Base-by-base conservation (phyloP, 2,888 invertebrate species). In the Clunio marinus region DNA sequence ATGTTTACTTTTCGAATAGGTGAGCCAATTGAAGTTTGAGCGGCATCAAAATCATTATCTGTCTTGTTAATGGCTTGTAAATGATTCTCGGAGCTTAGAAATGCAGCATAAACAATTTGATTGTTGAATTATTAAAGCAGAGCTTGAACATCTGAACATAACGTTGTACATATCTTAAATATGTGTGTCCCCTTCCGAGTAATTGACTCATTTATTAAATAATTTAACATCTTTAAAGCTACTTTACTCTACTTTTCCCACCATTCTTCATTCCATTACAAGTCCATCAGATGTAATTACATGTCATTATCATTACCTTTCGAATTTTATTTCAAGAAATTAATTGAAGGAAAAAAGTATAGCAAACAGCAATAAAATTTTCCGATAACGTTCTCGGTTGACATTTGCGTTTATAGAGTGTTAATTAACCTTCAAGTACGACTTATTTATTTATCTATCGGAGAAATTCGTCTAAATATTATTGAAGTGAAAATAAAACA, bases 261-360 rank as follows among this genome's bases (percentile, higher is more conserved):
- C 51, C 17, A 8, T 51, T 51, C 27, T 22, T 2, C 4, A 8
- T 22, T 7, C 24, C 22, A 5, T 55, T 22, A 7, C 55, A 17
- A n/a, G n/a, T 55, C 55, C 55, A 55, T 22, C 55, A 57, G 57
- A 57, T 57, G 57, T 57, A 57, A 57, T 27, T 57, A 57, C 57
- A 2, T 22, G 10, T 57, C 25, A 20, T 57, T 57, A 57, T 57
- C 57, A 57, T 57, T 57, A 57, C 8, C 25, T 57, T 13, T 57
- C 20, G n/a, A 7, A 22, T 7, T 57, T 57, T 32, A 10, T 7
- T 13, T 2, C 57, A 7, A 27, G 10, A 27, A 57, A 20, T 51
- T 8, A 51, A 51, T 17, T 10, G 17, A 22, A 20, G 51, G 22
- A 17, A 17, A 51, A 22, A 7, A 17, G 51, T 20, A 20, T 22